Base-by-base conservation (phyloP, 1,140 invertebrate species). In the Eubasilissa regina region DNA sequence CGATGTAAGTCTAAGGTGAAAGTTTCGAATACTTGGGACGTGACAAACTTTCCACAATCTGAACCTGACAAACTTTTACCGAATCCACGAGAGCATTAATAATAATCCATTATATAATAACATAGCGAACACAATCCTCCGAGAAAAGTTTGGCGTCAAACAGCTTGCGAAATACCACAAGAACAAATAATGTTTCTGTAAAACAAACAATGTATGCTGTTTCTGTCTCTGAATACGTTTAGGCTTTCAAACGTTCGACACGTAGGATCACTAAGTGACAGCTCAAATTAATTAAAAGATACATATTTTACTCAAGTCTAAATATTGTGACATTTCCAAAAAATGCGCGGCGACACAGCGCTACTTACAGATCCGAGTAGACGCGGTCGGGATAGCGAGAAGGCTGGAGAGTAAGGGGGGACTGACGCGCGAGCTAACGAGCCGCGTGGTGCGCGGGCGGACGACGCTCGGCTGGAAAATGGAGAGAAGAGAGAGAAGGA, bases 51-150 rank as follows among this genome's bases (percentile, higher is more conserved):
- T n/a, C n/a, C n/a, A n/a, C n/a, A n/a, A n/a, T n/a, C n/a, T n/a
- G n/a, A n/a, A n/a, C 6, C 25, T 1, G 25, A 35, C 6, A 51
- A 15, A 51, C n/a, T 51, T 51, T 51, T 51, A 15, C 11, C 11
- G n/a, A 51, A 51, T 15, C 9, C 1, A 12, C 48, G 48, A 12
- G 11, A 8, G n/a, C 11, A 51, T 13, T 15, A 51, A 45, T 68
- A 68, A 68, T 68, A 48, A 70, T 48, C 44, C 13, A 70, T 70
- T 48, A 51, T 51, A 45, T 48, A 51, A 12, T 51, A 70, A 70
- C 66, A 70, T 25, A 43, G 19, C 15, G 43, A 70, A 51, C 48
- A 70, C 66, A 51, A 48, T 70, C 17, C n/a, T 70, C 12, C 0
- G 10, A 47, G 66, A 11, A 21, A 25, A 53, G 10, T 70, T 70